A percentile compares a stretch with the other conserved stretches of the same genome.
phyloP scores from a whole-genome alignment of 2,113 vertebrate genomes.

The Myotis yumanensis region DNA sequence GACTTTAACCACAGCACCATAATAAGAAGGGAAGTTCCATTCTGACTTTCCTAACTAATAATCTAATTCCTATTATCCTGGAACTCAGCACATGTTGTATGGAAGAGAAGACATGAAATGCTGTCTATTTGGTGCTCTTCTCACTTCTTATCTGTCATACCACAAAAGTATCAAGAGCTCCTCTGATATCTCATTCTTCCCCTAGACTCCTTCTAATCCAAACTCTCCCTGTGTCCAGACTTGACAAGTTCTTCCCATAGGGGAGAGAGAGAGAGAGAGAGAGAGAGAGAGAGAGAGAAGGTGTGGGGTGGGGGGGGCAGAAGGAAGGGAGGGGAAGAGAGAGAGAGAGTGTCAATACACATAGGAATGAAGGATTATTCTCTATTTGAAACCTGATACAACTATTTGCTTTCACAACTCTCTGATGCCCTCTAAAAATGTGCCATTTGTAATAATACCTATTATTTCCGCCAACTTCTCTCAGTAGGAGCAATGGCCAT shows the following conservation, averaged over 20 bases:
- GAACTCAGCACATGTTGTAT: not conserved
- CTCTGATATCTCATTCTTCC: not conserved
- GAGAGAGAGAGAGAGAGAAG: not conserved
- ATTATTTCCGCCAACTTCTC: not conserved
- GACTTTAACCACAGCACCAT: not conserved
- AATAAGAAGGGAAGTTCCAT: not conserved
- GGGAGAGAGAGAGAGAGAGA: not conserved
- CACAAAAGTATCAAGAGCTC: not conserved
- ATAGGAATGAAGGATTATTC: not conserved
- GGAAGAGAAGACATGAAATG: no score
- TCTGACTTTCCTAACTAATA: not conserved
- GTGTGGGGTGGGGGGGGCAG: no score
- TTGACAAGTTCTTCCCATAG: not conserved
- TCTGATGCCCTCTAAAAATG: not conserved
- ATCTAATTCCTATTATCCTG: not conserved
- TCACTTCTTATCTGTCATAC: not conserved
- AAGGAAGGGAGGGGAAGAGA: not conserved
- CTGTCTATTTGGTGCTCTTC: not conserved
- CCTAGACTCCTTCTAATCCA: not conserved
- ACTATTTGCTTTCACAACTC: not conserved
- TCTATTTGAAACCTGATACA: not conserved
- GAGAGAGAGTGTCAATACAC: not conserved
- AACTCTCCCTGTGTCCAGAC: not conserved
- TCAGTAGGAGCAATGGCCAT: not conserved
- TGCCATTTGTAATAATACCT: not conserved